A percentile compares a stretch with the other conserved stretches of the same genome.
Evolutionary conservation across 2,797 vertebrate species (phyloP).

Genomic region (Sibirionetta formosa): DNA sequence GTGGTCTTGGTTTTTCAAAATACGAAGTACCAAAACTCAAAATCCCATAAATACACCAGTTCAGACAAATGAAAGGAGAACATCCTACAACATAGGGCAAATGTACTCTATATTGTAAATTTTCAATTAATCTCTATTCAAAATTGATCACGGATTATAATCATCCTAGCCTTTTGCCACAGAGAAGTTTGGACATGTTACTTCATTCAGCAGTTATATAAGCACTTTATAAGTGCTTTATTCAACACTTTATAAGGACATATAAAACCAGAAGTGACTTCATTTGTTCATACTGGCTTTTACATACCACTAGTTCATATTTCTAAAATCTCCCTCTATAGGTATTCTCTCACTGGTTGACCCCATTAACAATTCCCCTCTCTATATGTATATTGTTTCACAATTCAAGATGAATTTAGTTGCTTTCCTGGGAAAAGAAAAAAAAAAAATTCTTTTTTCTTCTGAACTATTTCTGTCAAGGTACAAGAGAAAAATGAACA

Average conservation of each 20-base stretch:
- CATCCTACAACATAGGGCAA: conserved; percentile 18
- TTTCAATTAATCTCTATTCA: background rate
- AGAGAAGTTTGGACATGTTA: background rate
- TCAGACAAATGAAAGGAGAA: background rate
- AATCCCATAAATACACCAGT: background rate
- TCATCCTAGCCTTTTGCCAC: conserved; percentile 18
- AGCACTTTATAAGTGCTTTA: conserved; percentile 16
- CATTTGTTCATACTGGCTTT: conserved; percentile 23
- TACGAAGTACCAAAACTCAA: background rate
- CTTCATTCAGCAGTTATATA: background rate
- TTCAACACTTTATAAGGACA: background rate
- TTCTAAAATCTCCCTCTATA: conserved; percentile 20
- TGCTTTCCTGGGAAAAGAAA: conserved; percentile 23
- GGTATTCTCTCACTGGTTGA: conserved; percentile 27
- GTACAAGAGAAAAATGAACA: conserved; percentile 54
- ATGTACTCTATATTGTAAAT: conserved; percentile 13
- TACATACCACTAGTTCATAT: background rate
- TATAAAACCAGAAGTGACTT: conserved; percentile 31
- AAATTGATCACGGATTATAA: conserved; percentile 12
- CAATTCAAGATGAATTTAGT: conserved; percentile 40
- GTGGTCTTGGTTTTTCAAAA: conserved; percentile 28
- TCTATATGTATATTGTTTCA: conserved; percentile 1
- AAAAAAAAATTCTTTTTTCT: conserved; percentile 22
- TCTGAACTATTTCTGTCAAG: conserved; percentile 26
- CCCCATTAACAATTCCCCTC: conserved; percentile 15